phyloP scores from a whole-genome alignment of 2,888 invertebrate genomes.

The Dicroscelio sp. region DNA sequence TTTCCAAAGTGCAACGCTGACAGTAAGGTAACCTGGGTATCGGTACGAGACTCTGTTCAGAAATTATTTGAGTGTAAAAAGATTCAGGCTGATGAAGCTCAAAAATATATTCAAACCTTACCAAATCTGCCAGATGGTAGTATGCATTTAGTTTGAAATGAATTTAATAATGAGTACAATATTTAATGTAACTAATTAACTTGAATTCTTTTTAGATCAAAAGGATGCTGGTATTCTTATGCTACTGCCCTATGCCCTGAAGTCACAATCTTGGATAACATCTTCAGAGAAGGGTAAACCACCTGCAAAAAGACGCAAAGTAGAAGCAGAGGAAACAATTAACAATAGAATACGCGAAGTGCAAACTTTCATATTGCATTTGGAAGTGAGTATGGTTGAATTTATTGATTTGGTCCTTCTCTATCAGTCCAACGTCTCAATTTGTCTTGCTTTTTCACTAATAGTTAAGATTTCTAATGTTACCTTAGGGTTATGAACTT shows the following conservation, averaged over 20 bases:
- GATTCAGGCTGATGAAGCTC: constrained; percentile 3
- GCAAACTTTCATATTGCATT: too few species aligned
- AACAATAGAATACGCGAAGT: too few species aligned
- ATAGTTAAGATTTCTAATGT: too few species aligned
- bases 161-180: neutral
- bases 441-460: too few species aligned
- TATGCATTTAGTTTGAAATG: neutral
- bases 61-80: neutral
- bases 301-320: too few species aligned
- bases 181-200: neutral
- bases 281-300: too few species aligned
- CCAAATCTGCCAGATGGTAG: neutral
- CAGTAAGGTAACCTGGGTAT: neutral
- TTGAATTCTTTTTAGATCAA: constrained; percentile 10
- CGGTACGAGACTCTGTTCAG: neutral
- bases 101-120: neutral
- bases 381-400: neutral
- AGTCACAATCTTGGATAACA: neutral
- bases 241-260: constrained; percentile 8
- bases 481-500: too few species aligned
- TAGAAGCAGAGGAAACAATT: too few species aligned
- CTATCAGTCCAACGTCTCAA: too few species aligned
- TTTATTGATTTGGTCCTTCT: too few species aligned
- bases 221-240: constrained; percentile 28
- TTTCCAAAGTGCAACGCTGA: neutral